A percentile compares a stretch with the other conserved stretches of the same genome.
These are phyloP conservation scores for Euschistus heros DNA, from an alignment of 1,140 invertebrate species.

Conservation along the genomic window DNA sequence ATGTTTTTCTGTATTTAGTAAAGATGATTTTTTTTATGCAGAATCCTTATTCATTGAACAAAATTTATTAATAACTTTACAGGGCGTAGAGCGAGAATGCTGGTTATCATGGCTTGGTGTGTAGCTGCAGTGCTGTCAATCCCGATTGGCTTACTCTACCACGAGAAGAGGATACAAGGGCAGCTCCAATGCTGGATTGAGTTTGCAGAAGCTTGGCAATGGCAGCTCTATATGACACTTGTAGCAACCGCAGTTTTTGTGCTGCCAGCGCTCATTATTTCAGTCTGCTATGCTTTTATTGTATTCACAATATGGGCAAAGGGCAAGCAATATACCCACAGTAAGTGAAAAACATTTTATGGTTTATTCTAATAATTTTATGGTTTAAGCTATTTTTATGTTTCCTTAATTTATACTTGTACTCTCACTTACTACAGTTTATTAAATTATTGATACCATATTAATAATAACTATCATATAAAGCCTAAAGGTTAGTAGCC, in stretches of 20 bases:
- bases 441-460: too few relatives aligned
- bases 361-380: too few relatives aligned
- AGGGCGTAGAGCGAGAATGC: slow-evolving; percentile 62
- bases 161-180: slow-evolving; percentile 63
- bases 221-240: slow-evolving; percentile 82
- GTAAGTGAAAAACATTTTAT: too few relatives aligned
- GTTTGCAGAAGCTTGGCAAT: slow-evolving; percentile 56
- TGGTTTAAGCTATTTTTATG: too few relatives aligned
- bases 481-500: too few relatives aligned
- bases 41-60: neutral
- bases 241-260: slow-evolving; percentile 76
- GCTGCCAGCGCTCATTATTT: slow-evolving; percentile 79
- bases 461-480: too few relatives aligned
- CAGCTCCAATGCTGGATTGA: slow-evolving; percentile 86
- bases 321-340: slow-evolving; percentile 43
- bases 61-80: neutral
- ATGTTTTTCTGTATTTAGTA: too few relatives aligned
- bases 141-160: slow-evolving; percentile 71
- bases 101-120: slow-evolving; percentile 71
- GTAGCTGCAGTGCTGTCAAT: slow-evolving; percentile 72
- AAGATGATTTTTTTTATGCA: neutral
- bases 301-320: slow-evolving; percentile 88
- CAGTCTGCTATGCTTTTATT: slow-evolving; percentile 82
- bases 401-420: too few relatives aligned
- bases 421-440: too few relatives aligned